phyloP scores from a whole-genome alignment of 2,797 vertebrate genomes.

The Ispidina lecontei region DNA sequence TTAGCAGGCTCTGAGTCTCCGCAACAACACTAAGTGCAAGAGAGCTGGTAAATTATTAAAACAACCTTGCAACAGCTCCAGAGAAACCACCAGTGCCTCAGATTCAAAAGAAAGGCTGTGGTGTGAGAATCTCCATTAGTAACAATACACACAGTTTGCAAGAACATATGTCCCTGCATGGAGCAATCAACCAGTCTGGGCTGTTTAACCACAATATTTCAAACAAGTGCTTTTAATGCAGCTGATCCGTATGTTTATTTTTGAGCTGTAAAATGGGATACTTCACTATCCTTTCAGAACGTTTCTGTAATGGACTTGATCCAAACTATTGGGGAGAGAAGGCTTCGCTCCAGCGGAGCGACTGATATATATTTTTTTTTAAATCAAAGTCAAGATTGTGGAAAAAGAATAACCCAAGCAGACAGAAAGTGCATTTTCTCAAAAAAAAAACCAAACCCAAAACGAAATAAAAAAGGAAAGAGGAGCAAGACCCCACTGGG shows the following conservation, averaged over 20 bases:
- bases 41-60: slow-evolving; percentile 69
- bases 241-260: slow-evolving; percentile 58
- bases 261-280: slow-evolving; percentile 25
- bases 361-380: not conserved
- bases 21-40: slow-evolving; percentile 56
- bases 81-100: slow-evolving; percentile 51
- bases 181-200: slow-evolving; percentile 67
- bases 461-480: not conserved
- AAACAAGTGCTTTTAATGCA: slow-evolving; percentile 53
- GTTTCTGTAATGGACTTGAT: slow-evolving; percentile 11
- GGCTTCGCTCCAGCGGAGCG: not conserved
- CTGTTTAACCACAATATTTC: slow-evolving; percentile 70
- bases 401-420: not conserved
- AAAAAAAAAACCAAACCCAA: not conserved
- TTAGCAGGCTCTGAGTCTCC: slow-evolving; percentile 13
- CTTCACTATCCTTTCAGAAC: slow-evolving; percentile 30
- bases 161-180: slow-evolving; percentile 61
- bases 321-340: not conserved
- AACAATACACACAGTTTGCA: slow-evolving; percentile 69
- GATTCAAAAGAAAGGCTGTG: slow-evolving; percentile 62
- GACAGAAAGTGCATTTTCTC: not conserved
- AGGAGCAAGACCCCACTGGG: not conserved
- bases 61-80: slow-evolving; percentile 59
- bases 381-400: not conserved
- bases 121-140: slow-evolving; percentile 72